Percentiles rank a stretch among this genome's conserved stretches.
phyloP scores from a whole-genome alignment of 2,797 vertebrate genomes.

The Crocidura indochinensis region DNA sequence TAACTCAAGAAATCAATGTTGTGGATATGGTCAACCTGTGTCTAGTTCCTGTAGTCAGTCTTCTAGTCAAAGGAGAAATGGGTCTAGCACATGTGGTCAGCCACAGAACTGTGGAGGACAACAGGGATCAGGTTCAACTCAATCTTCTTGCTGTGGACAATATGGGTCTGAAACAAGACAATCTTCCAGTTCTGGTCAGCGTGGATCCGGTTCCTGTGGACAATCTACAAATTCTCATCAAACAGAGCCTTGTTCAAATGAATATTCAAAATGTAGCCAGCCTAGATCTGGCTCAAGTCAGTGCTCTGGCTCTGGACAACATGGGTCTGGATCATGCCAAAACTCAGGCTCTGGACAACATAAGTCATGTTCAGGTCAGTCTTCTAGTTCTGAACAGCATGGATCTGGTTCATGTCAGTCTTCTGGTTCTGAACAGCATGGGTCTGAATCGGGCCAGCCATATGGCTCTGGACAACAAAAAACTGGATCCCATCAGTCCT shows the following conservation, averaged over 20 bases:
- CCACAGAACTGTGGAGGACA: conserved; percentile 58
- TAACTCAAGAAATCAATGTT: conserved; percentile 61
- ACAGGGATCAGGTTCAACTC: conserved; percentile 38
- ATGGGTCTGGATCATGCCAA: background rate
- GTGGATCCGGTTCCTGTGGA: conserved; percentile 12
- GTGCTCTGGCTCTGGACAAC: background rate
- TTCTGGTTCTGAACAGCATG: accelerated
- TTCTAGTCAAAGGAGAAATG: conserved; percentile 23
- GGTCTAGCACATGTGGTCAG: conserved; percentile 56
- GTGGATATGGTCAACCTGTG: conserved; percentile 34
- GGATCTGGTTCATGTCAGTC: background rate
- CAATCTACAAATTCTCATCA: conserved; percentile 29
- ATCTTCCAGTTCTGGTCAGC: conserved; percentile 33
- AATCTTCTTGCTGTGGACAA: conserved; percentile 60
- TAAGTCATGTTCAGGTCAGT: background rate
- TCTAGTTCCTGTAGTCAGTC: conserved; percentile 54
- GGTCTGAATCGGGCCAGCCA: background rate
- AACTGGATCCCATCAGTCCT: background rate
- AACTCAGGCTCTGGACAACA: accelerated
- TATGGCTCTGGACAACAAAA: accelerated
- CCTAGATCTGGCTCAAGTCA: background rate
- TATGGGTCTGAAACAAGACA: conserved; percentile 26
- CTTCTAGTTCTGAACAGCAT: accelerated
- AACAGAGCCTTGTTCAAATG: conserved; percentile 2
- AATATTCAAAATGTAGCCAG: conserved; percentile 14